Evolutionary conservation across 2,113 vertebrate genomes (phyloP).

Genomic region (Conger conger): DNA sequence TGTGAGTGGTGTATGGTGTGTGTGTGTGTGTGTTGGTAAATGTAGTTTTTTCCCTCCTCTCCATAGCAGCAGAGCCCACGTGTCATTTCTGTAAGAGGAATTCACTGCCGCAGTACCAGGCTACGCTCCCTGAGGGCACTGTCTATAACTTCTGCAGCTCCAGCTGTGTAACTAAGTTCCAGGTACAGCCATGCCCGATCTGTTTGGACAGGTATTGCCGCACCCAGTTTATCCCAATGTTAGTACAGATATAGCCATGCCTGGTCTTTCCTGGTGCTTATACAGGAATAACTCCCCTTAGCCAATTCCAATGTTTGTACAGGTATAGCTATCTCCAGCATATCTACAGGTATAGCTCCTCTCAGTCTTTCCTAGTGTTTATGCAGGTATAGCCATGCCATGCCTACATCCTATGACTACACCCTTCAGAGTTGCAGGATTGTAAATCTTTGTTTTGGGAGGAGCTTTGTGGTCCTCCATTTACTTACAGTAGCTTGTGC

Average conservation of each 20-base stretch:
- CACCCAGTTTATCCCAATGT: conserved; percentile 22
- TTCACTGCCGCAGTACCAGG: conserved; percentile 95
- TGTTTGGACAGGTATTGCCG: conserved; percentile 73
- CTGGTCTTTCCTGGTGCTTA: too few relatives aligned
- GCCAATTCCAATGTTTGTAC: too few relatives aligned
- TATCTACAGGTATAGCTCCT: too few relatives aligned
- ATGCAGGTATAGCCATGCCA: too few relatives aligned
- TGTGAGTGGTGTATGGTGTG: background rate
- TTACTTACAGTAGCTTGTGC: too few relatives aligned
- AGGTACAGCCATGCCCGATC: conserved; percentile 71
- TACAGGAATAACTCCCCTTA: too few relatives aligned
- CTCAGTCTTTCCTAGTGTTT: too few relatives aligned
- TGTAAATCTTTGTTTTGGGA: too few relatives aligned
- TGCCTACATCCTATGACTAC: background rate
- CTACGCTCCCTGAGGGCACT: conserved; percentile 93
- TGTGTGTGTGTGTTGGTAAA: background rate
- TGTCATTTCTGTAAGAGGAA: conserved; percentile 98
- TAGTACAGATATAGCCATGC: background rate
- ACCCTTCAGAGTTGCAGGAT: too few relatives aligned
- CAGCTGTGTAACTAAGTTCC: conserved; percentile 95
- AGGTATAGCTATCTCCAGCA: too few relatives aligned
- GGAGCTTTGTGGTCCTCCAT: too few relatives aligned
- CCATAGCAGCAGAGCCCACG: conserved; percentile 83
- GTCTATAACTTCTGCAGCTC: conserved; percentile 97
- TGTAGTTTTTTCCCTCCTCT: conserved; percentile 45